These are phyloP conservation scores for Gymnodraco acuticeps DNA, from an alignment of 2,797 vertebrate genomes.

Conservation along the genomic window DNA sequence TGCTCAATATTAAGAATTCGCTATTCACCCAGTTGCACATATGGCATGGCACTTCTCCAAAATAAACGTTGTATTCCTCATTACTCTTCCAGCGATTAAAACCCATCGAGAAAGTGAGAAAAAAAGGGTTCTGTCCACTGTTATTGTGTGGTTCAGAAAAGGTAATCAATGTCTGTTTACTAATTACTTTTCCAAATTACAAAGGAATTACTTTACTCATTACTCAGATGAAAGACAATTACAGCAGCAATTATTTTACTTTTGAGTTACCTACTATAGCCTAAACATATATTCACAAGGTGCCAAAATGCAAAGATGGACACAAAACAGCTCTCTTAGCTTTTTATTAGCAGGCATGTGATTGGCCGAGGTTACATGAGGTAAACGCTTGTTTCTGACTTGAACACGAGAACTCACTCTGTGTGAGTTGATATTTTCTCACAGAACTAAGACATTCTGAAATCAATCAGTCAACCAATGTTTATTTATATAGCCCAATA, in stretches of 20 bases:
- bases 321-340: neutral
- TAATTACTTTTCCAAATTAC: conserved; percentile 56
- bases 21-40: conserved; percentile 34
- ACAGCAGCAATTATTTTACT: conserved; percentile 24
- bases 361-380: conserved; percentile 3
- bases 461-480: neutral
- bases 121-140: conserved; percentile 34
- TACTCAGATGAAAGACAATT: conserved; percentile 43
- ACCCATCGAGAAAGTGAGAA: conserved; percentile 21
- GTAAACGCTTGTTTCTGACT: conserved; percentile 27
- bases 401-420: conserved; percentile 1
- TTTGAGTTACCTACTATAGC: conserved; percentile 23
- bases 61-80: conserved; percentile 38
- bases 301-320: conserved; percentile 12
- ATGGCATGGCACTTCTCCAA: conserved; percentile 18
- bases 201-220: conserved; percentile 39
- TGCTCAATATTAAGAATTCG: conserved; percentile 32
- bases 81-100: conserved; percentile 45
- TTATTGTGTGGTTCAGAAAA: conserved; percentile 28
- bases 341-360: conserved; percentile 4
- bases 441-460: conserved; percentile 32
- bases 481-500: too few relatives aligned
- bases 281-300: neutral
- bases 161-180: conserved; percentile 49
- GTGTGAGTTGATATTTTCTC: conserved; percentile 10